Base-by-base conservation (phyloP, 2,113 vertebrate species). In the Alethe diademata region DNA sequence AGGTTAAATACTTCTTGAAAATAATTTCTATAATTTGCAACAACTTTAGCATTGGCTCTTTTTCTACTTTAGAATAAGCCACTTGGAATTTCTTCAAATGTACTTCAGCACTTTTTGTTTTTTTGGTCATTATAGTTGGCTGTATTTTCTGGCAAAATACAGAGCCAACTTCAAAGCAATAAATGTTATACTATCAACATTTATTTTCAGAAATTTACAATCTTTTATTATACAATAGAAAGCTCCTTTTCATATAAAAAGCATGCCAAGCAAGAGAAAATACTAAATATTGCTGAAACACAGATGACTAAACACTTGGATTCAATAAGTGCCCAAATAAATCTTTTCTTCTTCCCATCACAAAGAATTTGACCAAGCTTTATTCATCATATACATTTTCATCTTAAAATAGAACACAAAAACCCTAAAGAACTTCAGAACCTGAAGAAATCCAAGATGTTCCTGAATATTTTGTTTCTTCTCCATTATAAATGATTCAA, bases 401-500 rank as follows among this genome's bases (percentile, higher is more conserved):
- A 22, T 62, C 67, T 78, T 69, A 67, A 80, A 86, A 64, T 50
- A 61, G 31, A 67, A 78, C 67, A 29, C 4, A 66, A 62, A 90
- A 82, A 0, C 0, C 3, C 25, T 43, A 29, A 92, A 85, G 25
- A 90, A 93, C 56, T 88, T 78, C 85, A 93, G 50, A 92, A 99
- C 99, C 99, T 99, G 99, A 93, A 99, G 97, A 98, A 99, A 99
- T 90, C 98, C 99, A 92, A 99, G 98, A 95, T 99, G 99, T 79
- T 99, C 99, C 96, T 99, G 99, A 96, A 99, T 98, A 95, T 98
- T 98, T 97, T 99, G 98, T 80, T 99, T 99, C 96, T 99, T 99
- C 97, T 99, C 99, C 66, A 98, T 98, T 93, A 99, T 99, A 97
- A 99, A 98, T 7, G 99, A 99, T 91, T 99, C 99, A 94, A 99